phyloP scores from a whole-genome alignment of 1,140 invertebrate genomes.

The Chrysopa pallens region DNA sequence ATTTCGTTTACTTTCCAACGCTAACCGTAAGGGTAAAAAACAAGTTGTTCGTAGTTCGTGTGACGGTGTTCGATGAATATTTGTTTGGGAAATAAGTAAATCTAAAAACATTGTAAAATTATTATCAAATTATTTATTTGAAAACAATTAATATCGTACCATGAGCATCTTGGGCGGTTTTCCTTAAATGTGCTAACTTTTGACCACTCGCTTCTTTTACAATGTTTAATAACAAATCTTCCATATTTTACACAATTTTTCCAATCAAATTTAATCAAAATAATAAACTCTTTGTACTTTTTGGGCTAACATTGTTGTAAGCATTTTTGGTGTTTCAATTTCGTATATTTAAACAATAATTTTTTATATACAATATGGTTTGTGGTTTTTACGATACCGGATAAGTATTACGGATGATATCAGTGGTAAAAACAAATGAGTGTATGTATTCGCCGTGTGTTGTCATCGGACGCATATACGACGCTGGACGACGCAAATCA shows the following conservation, averaged over 20 bases:
- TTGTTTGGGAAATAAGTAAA: slow-evolving; percentile 55
- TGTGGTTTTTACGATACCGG: too few relatives aligned
- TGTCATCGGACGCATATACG: too few relatives aligned
- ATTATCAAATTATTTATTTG: background rate
- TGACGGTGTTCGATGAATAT: slow-evolving; percentile 55
- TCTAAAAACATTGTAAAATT: slow-evolving; percentile 32
- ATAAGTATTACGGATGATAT: too few relatives aligned
- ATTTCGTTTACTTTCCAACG: slow-evolving; percentile 70
- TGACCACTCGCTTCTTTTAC: slow-evolving; percentile 56
- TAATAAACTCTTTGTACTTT: too few relatives aligned
- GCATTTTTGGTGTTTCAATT: too few relatives aligned
- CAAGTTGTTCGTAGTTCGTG: slow-evolving; percentile 69
- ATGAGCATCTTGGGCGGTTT: slow-evolving; percentile 61
- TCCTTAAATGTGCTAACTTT: slow-evolving; percentile 48
- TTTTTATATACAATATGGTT: too few relatives aligned
- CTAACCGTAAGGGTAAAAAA: slow-evolving; percentile 61
- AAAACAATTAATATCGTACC: slow-evolving; percentile 29
- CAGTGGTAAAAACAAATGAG: too few relatives aligned
- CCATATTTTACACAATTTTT: slow-evolving; percentile 33
- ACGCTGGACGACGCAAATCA: too few relatives aligned
- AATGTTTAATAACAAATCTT: slow-evolving; percentile 63
- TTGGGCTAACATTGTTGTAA: too few relatives aligned
- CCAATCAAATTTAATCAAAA: too few relatives aligned
- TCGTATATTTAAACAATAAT: too few relatives aligned
- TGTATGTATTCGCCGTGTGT: too few relatives aligned